These are phyloP conservation scores for Gymnothorax javanicus DNA, from an alignment of 2,797 vertebrate genomes.

Conservation along the genomic window DNA sequence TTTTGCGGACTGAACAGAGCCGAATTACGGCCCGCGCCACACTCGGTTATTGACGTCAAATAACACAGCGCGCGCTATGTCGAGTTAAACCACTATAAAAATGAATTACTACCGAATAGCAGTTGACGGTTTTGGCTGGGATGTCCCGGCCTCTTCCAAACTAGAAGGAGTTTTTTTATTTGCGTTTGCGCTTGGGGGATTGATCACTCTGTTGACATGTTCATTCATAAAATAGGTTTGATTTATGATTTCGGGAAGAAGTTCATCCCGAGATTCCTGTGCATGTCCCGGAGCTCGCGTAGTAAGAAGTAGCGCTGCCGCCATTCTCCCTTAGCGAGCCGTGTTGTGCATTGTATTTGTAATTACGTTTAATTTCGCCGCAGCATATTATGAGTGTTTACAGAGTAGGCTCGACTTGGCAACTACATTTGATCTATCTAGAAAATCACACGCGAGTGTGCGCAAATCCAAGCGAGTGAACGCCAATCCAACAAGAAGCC, in stretches of 20 bases:
- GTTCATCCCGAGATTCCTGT: conserved; percentile 65
- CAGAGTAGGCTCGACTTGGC: neutral
- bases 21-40: conserved; percentile 26
- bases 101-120: conserved; percentile 70
- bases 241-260: conserved; percentile 94
- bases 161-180: conserved; percentile 75
- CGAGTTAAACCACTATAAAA: conserved; percentile 77
- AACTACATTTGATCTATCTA: neutral
- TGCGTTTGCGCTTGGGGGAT: conserved; percentile 90
- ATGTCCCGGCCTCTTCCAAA: conserved; percentile 65
- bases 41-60: conserved; percentile 28
- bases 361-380: neutral
- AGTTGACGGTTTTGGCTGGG: conserved; percentile 56
- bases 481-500: neutral
- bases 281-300: conserved; percentile 45
- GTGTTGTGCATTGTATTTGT: neutral
- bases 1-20: neutral
- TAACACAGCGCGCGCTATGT: conserved; percentile 46
- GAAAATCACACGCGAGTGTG: neutral
- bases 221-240: conserved; percentile 92
- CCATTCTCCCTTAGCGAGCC: neutral
- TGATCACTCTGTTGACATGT: conserved; percentile 95
- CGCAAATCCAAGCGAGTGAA: neutral
- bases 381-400: neutral
- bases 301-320: conserved; percentile 40